phyloP scores from a whole-genome alignment of 2,113 vertebrate genomes.

The Octodon degus region DNA sequence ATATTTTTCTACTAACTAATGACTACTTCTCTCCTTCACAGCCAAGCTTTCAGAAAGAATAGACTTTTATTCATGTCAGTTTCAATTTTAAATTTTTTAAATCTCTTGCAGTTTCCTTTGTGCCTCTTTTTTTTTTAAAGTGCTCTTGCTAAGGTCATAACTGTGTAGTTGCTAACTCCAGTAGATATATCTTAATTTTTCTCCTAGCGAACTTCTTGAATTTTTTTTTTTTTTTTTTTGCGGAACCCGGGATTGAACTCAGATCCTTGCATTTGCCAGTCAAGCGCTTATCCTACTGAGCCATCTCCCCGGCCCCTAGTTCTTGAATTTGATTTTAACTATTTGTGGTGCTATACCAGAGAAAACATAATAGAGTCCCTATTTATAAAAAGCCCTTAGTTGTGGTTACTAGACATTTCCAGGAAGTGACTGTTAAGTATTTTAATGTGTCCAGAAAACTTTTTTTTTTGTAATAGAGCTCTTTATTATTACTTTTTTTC shows the following conservation, averaged over 20 bases:
- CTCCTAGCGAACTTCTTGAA: neutral
- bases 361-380: neutral
- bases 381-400: neutral
- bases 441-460: neutral
- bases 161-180: neutral
- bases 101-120: neutral
- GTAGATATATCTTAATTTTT: slow-evolving; percentile 23
- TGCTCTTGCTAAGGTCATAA: slow-evolving; percentile 46
- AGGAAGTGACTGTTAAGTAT: neutral
- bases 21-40: neutral
- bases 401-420: neutral
- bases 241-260: no score
- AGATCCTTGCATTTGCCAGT: no score
- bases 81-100: slow-evolving; percentile 15
- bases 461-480: no score
- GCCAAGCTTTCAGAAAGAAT: slow-evolving; percentile 29
- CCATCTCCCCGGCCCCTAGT: no score
- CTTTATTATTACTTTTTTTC: no score
- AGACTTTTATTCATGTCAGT: slow-evolving; percentile 29
- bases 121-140: neutral
- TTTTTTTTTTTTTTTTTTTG: neutral
- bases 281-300: no score
- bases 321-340: slow-evolving; percentile 22
- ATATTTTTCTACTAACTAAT: neutral
- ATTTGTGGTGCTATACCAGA: neutral